A percentile compares a stretch with the other conserved stretches of the same genome.
Evolutionary conservation across 2,113 vertebrate genomes (phyloP).

Genomic region (Atractosteus spatula): DNA sequence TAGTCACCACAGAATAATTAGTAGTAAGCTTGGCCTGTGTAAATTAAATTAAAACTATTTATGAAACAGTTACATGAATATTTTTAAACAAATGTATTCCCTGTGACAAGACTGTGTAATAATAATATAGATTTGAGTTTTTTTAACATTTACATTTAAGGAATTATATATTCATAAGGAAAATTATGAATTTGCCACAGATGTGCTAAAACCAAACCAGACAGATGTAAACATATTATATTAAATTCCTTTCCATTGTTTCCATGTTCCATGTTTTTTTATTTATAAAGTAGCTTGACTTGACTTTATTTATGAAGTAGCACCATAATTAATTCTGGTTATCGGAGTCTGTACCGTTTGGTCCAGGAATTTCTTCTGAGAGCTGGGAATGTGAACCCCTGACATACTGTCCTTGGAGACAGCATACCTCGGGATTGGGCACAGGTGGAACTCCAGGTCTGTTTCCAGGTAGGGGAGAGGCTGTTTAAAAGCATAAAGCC

Average conservation of each 20-base stretch:
- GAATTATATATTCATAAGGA: neutral
- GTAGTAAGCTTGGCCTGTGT: no score
- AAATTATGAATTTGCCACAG: neutral
- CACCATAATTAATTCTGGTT: neutral
- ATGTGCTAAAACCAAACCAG: neutral
- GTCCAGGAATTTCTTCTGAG: slow-evolving; percentile 70
- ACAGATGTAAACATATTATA: no score
- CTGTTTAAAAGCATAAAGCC: slow-evolving; percentile 64
- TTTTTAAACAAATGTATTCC: no score
- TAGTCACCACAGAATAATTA: no score
- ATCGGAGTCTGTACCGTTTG: slow-evolving; percentile 58
- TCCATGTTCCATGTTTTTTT: neutral
- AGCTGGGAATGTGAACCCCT: slow-evolving; percentile 52
- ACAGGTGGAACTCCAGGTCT: slow-evolving; percentile 77
- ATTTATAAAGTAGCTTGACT: neutral
- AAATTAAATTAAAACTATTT: no score
- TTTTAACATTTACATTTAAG: no score
- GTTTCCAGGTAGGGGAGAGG: slow-evolving; percentile 75
- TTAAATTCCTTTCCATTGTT: no score
- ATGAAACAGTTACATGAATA: no score
- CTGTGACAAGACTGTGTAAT: no score
- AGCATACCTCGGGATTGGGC: slow-evolving; percentile 73
- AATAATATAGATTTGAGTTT: neutral
- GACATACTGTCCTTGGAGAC: slow-evolving; percentile 41
- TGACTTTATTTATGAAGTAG: neutral